Evolutionary conservation across 2,888 invertebrate species (phyloP).

Genomic region (Aquatica leii): DNA sequence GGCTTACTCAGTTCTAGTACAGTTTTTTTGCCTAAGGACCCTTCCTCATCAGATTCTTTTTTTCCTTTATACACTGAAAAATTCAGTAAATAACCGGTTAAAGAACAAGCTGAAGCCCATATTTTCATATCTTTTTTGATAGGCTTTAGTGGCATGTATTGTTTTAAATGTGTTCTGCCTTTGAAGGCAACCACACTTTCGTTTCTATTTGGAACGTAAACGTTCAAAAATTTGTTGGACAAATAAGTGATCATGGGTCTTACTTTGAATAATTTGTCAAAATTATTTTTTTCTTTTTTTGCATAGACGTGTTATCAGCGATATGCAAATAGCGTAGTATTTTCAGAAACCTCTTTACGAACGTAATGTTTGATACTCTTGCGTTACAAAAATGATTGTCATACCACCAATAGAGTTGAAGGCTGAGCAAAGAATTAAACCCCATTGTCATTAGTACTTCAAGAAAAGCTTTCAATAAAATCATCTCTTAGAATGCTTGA

Average conservation of each 20-base stretch:
- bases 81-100: slow-evolving; percentile 39
- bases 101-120: slow-evolving; percentile 41
- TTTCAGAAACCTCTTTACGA: slow-evolving; percentile 36
- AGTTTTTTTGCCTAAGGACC: slow-evolving; percentile 44
- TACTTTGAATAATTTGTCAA: slow-evolving; percentile 41
- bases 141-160: slow-evolving; percentile 41
- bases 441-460: too few relatives aligned
- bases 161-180: too few relatives aligned
- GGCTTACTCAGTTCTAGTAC: slow-evolving; percentile 42
- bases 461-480: too few relatives aligned
- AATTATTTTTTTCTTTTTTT: slow-evolving; percentile 32
- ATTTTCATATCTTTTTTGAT: slow-evolving; percentile 42
- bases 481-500: too few relatives aligned
- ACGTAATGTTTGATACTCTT: slow-evolving; percentile 32
- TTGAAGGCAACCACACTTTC: too few relatives aligned
- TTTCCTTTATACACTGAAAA: slow-evolving; percentile 45
- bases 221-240: slow-evolving; percentile 27
- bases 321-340: slow-evolving; percentile 40
- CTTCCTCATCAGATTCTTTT: slow-evolving; percentile 33
- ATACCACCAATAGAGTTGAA: slow-evolving; percentile 38
- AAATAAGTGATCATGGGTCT: slow-evolving; percentile 33
- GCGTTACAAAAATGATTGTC: slow-evolving; percentile 21
- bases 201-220: slow-evolving; percentile 25
- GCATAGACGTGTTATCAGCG: slow-evolving; percentile 37
- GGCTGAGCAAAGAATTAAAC: too few relatives aligned